Conservation (phyloP, 2,113 vertebrate species). For the Neodon shergylaensis region DNA sequence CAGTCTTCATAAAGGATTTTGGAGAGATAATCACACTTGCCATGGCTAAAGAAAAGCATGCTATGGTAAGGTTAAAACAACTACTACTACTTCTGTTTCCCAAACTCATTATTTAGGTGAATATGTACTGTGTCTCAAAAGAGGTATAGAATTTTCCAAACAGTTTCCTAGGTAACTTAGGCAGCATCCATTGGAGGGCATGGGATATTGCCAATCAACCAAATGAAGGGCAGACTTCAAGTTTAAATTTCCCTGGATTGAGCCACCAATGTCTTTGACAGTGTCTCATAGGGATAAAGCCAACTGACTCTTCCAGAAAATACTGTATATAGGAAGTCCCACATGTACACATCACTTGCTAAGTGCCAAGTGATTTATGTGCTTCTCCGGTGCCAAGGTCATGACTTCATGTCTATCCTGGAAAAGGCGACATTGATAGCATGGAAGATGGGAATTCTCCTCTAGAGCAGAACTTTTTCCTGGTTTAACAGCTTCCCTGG, state of each 20-base stretch:
- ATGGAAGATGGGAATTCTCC: too few species aligned
- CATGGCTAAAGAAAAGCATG: neutral
- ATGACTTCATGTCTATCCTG: neutral
- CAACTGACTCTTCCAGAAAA: neutral
- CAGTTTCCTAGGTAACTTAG: neutral
- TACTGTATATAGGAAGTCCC: neutral
- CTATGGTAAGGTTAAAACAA: neutral
- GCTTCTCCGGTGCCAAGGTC: neutral
- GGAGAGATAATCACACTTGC: neutral
- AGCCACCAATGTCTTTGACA: neutral
- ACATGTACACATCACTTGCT: neutral
- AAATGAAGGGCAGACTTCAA: neutral
- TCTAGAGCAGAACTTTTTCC: neutral
- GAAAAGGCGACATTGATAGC: too few species aligned
- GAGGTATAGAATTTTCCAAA: neutral
- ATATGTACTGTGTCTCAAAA: neutral
- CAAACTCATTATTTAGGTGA: neutral
- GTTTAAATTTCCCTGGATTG: neutral
- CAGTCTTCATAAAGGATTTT: neutral
- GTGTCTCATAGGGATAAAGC: neutral
- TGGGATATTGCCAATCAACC: neutral
- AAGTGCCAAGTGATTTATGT: neutral
- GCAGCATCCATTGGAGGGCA: neutral
- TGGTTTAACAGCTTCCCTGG: neutral
- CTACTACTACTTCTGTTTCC: neutral